Evolutionary conservation across 1,140 invertebrate species (phyloP).

Genomic region (Drosophila nebulosa): DNA sequence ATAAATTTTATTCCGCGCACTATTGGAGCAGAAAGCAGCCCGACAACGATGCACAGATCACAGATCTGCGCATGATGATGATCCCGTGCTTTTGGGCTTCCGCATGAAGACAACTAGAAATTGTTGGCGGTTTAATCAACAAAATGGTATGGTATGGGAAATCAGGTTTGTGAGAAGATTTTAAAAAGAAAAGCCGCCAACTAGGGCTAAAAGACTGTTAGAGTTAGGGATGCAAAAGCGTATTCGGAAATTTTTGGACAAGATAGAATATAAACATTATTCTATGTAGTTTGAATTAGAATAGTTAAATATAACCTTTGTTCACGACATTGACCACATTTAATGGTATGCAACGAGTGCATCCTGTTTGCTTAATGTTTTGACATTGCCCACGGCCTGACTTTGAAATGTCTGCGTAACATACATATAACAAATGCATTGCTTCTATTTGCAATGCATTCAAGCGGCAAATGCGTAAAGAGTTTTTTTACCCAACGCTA

Average conservation of each 20-base stretch:
- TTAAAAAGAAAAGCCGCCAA: background rate
- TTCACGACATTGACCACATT: constrained; percentile 36
- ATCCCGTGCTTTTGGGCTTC: constrained; percentile 25
- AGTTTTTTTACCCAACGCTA: constrained; percentile 3
- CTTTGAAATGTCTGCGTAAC: constrained; percentile 75
- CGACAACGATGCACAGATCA: background rate
- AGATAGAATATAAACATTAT: too few relatives aligned
- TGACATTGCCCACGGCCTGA: constrained; percentile 60
- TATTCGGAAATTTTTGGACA: too few relatives aligned
- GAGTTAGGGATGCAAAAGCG: background rate
- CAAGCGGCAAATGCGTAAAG: constrained; percentile 67
- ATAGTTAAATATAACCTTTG: background rate
- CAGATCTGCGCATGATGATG: background rate
- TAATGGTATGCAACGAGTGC: constrained; percentile 71
- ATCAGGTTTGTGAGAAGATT: background rate
- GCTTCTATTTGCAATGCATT: constrained; percentile 38
- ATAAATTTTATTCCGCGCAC: constrained; percentile 43
- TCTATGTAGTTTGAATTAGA: background rate
- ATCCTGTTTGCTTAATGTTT: constrained; percentile 54
- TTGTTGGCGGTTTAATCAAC: background rate
- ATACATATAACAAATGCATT: constrained; percentile 58
- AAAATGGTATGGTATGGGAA: background rate
- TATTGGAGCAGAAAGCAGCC: constrained; percentile 69
- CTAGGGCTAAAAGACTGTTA: background rate
- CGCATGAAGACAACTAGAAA: constrained; percentile 24